Base-by-base conservation (phyloP, 1,140 invertebrate genomes). In the Belonocnema kinseyi region DNA sequence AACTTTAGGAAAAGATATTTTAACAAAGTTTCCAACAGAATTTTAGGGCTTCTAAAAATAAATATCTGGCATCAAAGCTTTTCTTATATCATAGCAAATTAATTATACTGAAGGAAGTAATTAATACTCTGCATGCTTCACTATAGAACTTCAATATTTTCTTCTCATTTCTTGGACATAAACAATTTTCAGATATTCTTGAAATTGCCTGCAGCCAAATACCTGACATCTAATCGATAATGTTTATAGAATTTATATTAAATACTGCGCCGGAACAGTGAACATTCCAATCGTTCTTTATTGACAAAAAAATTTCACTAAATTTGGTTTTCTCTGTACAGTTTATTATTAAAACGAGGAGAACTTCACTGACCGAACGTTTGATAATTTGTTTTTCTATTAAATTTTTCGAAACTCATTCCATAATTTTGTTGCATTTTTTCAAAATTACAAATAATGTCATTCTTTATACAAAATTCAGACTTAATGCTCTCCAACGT, bases 221-320 rank as follows among this genome's bases (percentile, higher is more conserved):
- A 66, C 61, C 61, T 66, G 61, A 66, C 61, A 66, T 66, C 61
- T 66, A 21, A 66, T 66, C 61, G 61, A 66, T 66, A 66, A 40
- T 66, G 26, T 66, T 66, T 66, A 40, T 66, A 66, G 61, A 66
- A 66, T 66, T 66, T 66, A 66, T 66, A 66, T 66, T 66, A 66
- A 66, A 66, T 33, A 66, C 14, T 40, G 14, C n/a, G 33, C 26
- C 33, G 40, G 33, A 66, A 11, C 61, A 66, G 61, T 16, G 14
- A 46, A 66, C 61, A 40, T 66, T 66, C 61, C 61, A 46, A 46
- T 66, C 33, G 33, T 16, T 33, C 14, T 33, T 21, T 58, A 58
- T 13, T 11, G 14, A 61, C 26, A 33, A 58, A 12, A n/a, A 61
- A 61, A 33, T 61, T 61, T 19, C 7, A 54, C 53, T 54, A 10